Evolutionary conservation across 2,888 invertebrate genomes (phyloP).

Genomic region (Diloba caeruleocephala): DNA sequence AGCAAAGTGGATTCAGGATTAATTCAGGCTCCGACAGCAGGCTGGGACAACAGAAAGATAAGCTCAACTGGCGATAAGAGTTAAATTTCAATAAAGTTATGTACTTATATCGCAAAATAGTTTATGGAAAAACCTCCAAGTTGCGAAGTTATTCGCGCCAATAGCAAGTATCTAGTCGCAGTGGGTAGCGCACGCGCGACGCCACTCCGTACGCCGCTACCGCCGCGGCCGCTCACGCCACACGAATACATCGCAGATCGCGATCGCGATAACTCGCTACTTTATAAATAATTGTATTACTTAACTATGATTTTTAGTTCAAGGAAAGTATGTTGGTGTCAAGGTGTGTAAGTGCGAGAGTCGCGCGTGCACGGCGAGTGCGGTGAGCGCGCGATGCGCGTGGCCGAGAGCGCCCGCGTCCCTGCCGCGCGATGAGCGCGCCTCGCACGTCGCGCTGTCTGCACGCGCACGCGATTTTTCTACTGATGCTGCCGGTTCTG

Average conservation of each 20-base stretch:
- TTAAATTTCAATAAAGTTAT: constrained; percentile 27
- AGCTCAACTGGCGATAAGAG: constrained; percentile 14
- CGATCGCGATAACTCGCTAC: constrained; percentile 64
- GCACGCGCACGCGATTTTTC: constrained; percentile 62
- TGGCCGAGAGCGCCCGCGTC: constrained; percentile 68
- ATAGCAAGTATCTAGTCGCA: constrained; percentile 51
- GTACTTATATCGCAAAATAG: constrained; percentile 34
- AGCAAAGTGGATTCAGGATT: neutral
- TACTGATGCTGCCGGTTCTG: constrained; percentile 64
- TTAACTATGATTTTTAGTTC: constrained; percentile 32
- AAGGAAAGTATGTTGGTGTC: constrained; percentile 29
- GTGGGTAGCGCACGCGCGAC: constrained; percentile 84
- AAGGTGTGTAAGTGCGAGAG: constrained; percentile 38
- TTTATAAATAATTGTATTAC: constrained; percentile 27
- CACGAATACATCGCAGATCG: constrained; percentile 58
- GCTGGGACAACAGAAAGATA: constrained; percentile 3
- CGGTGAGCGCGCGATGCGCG: constrained; percentile 80
- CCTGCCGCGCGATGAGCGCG: constrained; percentile 83
- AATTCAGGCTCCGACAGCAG: neutral
- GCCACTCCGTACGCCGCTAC: constrained; percentile 76
- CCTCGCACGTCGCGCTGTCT: constrained; percentile 68
- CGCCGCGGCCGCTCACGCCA: constrained; percentile 78
- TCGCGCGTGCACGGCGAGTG: constrained; percentile 49
- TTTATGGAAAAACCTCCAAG: constrained; percentile 50
- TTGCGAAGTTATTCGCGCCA: constrained; percentile 58